Evolutionary conservation across 2,797 vertebrate genomes (phyloP).

Genomic region (Alectoris magna): DNA sequence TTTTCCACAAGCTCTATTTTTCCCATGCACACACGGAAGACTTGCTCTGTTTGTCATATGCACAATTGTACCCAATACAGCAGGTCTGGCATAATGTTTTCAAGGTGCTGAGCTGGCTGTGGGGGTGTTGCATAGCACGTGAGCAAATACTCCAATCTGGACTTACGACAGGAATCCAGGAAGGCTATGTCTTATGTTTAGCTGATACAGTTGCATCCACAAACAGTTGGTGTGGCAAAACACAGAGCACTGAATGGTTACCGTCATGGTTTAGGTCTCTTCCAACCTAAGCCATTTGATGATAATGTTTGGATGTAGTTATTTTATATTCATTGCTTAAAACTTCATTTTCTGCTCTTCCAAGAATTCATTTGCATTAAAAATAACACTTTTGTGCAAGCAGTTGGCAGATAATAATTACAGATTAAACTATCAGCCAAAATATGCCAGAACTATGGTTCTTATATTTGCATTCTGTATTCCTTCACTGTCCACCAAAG

Average conservation of each 20-base stretch:
- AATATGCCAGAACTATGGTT: not conserved
- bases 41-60: not conserved
- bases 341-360: not conserved
- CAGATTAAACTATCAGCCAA: constrained; percentile 36
- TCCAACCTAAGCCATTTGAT: not conserved
- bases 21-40: not conserved
- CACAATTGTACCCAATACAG: not conserved
- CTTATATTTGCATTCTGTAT: constrained; percentile 29
- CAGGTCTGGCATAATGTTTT: not conserved
- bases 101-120: not conserved
- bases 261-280: not conserved
- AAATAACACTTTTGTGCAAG: constrained; percentile 42
- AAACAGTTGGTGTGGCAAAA: not conserved
- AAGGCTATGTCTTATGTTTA: not conserved
- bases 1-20: not conserved
- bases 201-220: not conserved
- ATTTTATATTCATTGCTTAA: not conserved
- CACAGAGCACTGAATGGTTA: not conserved
- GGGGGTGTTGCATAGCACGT: not conserved
- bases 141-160: not conserved
- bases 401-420: constrained; percentile 56
- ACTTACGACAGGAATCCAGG: not conserved
- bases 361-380: constrained; percentile 58
- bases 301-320: not conserved
- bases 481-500: constrained; percentile 19